These are phyloP conservation scores for Ophioninae sp. DNA, from an alignment of 2,888 invertebrate genomes.

Conservation along the genomic window DNA sequence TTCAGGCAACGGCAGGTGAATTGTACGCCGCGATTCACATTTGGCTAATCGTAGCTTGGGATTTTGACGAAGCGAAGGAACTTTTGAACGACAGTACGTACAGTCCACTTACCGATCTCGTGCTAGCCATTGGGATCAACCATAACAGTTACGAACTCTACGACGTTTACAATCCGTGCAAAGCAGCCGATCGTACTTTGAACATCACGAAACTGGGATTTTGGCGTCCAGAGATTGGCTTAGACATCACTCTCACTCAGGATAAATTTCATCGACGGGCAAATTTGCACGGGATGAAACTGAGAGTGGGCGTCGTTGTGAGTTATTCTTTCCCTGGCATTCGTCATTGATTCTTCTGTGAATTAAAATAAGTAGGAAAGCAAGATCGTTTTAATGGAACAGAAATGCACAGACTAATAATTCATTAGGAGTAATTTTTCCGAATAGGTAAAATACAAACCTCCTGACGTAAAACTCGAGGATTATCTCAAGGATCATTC, in stretches of 20 bases:
- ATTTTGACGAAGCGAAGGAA: slow-evolving; percentile 60
- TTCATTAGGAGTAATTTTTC: neutral
- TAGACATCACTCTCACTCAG: slow-evolving; percentile 67
- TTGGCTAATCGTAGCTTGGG: slow-evolving; percentile 71
- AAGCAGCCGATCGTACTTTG: slow-evolving; percentile 70
- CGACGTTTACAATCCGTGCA: slow-evolving; percentile 73
- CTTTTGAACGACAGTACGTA: slow-evolving; percentile 70
- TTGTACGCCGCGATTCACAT: slow-evolving; percentile 71
- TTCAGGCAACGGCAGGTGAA: slow-evolving; percentile 66
- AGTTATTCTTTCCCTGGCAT: slow-evolving; percentile 47
- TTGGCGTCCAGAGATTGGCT: slow-evolving; percentile 66
- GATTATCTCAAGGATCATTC: slow-evolving; percentile 71
- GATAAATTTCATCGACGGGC: slow-evolving; percentile 68
- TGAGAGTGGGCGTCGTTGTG: slow-evolving; percentile 71
- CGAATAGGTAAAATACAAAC: slow-evolving; percentile 64
- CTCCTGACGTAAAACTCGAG: slow-evolving; percentile 67
- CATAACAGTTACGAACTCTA: slow-evolving; percentile 65
- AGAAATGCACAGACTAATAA: too few species aligned
- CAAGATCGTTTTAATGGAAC: too few species aligned
- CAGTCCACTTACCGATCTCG: slow-evolving; percentile 71
- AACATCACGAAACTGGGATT: slow-evolving; percentile 71
- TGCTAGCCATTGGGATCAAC: slow-evolving; percentile 62
- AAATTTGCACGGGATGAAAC: slow-evolving; percentile 72
- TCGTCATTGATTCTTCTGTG: too few species aligned
- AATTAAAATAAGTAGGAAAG: too few species aligned